phyloP scores from a whole-genome alignment of 2,113 vertebrate genomes.

The Siniperca chuatsi region DNA sequence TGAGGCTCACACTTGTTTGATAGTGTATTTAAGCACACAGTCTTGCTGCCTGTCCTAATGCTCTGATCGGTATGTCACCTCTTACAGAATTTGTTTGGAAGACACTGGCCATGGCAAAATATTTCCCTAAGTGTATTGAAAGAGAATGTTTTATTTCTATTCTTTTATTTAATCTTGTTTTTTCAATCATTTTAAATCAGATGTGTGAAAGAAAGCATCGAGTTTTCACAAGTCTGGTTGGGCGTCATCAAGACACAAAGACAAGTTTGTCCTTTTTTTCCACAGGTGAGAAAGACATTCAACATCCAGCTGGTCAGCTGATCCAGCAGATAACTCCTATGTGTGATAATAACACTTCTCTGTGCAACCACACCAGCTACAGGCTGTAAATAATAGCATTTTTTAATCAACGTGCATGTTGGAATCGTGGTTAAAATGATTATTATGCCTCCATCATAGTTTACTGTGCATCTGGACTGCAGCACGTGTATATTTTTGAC shows the following conservation, averaged over 20 bases:
- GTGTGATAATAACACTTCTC: neutral
- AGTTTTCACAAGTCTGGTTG: neutral
- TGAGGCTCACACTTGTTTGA: neutral
- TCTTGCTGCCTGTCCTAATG: neutral
- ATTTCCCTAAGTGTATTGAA: neutral
- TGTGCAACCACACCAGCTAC: neutral
- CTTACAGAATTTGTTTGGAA: neutral
- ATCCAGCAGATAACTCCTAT: neutral
- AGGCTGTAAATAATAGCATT: neutral
- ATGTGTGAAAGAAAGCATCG: neutral
- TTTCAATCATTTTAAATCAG: neutral
- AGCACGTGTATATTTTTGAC: neutral
- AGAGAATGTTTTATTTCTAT: slow-evolving; percentile 3
- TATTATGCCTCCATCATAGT: neutral
- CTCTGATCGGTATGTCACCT: neutral
- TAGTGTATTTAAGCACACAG: neutral
- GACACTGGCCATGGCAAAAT: neutral
- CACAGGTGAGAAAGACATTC: neutral
- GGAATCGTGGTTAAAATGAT: slow-evolving; percentile 14
- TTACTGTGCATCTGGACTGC: neutral
- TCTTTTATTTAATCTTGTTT: neutral
- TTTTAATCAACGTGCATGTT: neutral
- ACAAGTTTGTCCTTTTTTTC: neutral
- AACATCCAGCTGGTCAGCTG: neutral
- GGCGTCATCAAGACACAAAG: neutral